Percentiles rank a stretch among this genome's conserved stretches.
Conservation (phyloP, 1,140 invertebrate species). For the Sinella curviseta region DNA sequence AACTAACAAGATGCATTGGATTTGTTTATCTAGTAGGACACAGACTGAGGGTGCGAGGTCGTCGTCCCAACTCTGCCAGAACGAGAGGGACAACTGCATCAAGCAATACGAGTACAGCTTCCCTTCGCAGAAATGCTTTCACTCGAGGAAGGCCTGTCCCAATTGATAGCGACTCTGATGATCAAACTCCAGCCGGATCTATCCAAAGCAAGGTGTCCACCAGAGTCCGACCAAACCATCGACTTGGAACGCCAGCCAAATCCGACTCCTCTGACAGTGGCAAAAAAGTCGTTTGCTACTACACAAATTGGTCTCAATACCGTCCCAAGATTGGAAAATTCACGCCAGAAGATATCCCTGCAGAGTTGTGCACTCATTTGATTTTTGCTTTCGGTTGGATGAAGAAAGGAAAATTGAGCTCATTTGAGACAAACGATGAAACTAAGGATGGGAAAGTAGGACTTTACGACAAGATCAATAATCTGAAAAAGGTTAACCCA, state of each 20-base stretch:
- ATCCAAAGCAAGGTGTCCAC: constrained; percentile 31
- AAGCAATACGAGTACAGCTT: not conserved
- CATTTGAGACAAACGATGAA: constrained; percentile 82
- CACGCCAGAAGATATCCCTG: constrained; percentile 89
- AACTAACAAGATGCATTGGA: not conserved
- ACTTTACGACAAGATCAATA: constrained; percentile 80
- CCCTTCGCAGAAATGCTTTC: constrained; percentile 15
- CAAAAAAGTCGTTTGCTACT: constrained; percentile 78
- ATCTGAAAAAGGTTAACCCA: constrained; percentile 83
- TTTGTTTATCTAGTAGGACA: constrained; percentile 1
- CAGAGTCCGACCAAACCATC: constrained; percentile 30
- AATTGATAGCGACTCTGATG: constrained; percentile 26
- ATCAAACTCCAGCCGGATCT: constrained; percentile 36
- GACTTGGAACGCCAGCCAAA: constrained; percentile 27
- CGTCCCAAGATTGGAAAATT: constrained; percentile 90
- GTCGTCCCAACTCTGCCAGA: constrained; percentile 15
- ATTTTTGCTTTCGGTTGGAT: constrained; percentile 96
- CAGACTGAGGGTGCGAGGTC: constrained; percentile 17
- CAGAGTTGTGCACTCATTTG: constrained; percentile 91
- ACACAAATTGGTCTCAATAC: constrained; percentile 97
- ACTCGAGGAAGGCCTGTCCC: constrained; percentile 13
- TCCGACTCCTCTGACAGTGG: not conserved
- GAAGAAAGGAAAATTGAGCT: constrained; percentile 88
- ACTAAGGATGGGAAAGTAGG: constrained; percentile 88
- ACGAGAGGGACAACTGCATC: constrained; percentile 30